Evolutionary conservation across 2,888 invertebrate genomes (phyloP).

Genomic region (Dryocosmus kuriphilus): DNA sequence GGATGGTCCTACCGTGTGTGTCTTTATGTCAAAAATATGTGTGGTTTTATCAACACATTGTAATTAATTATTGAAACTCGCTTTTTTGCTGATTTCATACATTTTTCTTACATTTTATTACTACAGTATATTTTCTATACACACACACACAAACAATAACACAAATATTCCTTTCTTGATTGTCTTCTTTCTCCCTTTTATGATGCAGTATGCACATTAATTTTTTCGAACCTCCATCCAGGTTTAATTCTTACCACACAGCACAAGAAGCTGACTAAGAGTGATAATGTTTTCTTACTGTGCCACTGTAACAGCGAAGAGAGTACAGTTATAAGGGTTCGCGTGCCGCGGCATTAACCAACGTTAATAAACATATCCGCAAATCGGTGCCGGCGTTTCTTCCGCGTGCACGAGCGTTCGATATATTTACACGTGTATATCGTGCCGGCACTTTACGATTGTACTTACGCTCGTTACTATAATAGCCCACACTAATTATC

Average conservation of each 20-base stretch:
- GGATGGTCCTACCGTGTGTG: too few relatives aligned
- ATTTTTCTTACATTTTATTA: too few relatives aligned
- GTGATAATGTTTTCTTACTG: constrained; percentile 18
- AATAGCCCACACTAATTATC: constrained; percentile 52
- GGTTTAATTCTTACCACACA: neutral
- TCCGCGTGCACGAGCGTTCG: constrained; percentile 48
- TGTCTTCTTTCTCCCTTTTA: too few relatives aligned
- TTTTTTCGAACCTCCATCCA: neutral
- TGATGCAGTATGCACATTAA: too few relatives aligned
- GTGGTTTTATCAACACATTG: too few relatives aligned
- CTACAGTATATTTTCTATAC: too few relatives aligned
- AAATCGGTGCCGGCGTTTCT: constrained; percentile 50
- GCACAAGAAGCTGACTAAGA: neutral
- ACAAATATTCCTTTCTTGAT: too few relatives aligned
- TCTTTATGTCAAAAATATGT: too few relatives aligned
- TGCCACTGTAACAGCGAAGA: constrained; percentile 36
- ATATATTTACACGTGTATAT: constrained; percentile 52
- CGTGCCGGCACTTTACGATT: constrained; percentile 51
- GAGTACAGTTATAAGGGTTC: constrained; percentile 41
- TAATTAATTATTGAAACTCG: too few relatives aligned
- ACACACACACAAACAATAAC: too few relatives aligned
- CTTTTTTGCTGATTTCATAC: too few relatives aligned
- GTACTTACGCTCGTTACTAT: constrained; percentile 49
- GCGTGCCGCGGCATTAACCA: constrained; percentile 49
- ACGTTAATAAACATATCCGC: constrained; percentile 55